These are phyloP conservation scores for Mesochorus sp. DNA, from an alignment of 2,888 invertebrate genomes.

Conservation along the genomic window DNA sequence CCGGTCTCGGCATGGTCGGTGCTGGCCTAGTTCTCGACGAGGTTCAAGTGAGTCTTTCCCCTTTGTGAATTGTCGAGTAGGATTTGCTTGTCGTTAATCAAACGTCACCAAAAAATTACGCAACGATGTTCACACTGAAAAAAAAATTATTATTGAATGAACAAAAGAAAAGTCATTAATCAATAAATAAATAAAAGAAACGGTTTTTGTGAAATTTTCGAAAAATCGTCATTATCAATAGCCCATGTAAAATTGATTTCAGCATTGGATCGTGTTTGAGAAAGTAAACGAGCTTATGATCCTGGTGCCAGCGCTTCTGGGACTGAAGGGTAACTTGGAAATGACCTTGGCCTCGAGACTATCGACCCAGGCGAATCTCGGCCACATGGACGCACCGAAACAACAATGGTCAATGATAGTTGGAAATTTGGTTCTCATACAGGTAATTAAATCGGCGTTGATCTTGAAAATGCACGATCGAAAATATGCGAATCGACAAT, in stretches of 20 bases:
- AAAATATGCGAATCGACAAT: too few species aligned
- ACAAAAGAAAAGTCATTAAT: neutral
- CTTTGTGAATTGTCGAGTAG: too few species aligned
- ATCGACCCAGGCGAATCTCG: slow-evolving; percentile 95
- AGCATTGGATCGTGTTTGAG: slow-evolving; percentile 89
- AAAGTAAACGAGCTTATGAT: slow-evolving; percentile 89
- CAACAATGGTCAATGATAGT: slow-evolving; percentile 87
- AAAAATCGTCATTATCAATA: too few species aligned
- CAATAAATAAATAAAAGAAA: neutral
- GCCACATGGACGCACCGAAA: slow-evolving; percentile 88
- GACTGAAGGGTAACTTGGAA: slow-evolving; percentile 96
- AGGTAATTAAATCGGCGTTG: slow-evolving; percentile 83
- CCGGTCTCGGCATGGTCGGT: slow-evolving; percentile 91
- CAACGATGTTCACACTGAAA: neutral
- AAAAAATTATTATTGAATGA: neutral
- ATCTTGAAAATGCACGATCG: too few species aligned
- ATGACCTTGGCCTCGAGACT: slow-evolving; percentile 98
- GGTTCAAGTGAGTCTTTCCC: slow-evolving; percentile 84
- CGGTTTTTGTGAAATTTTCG: too few species aligned
- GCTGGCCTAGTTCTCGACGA: slow-evolving; percentile 89
- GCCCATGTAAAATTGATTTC: slow-evolving; percentile 69
- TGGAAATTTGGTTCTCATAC: slow-evolving; percentile 89
- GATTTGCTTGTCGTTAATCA: too few species aligned
- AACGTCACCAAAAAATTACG: too few species aligned
- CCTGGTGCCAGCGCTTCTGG: slow-evolving; percentile 91